phyloP scores from a whole-genome alignment of 2,797 vertebrate genomes.

The Leuciscus waleckii region DNA sequence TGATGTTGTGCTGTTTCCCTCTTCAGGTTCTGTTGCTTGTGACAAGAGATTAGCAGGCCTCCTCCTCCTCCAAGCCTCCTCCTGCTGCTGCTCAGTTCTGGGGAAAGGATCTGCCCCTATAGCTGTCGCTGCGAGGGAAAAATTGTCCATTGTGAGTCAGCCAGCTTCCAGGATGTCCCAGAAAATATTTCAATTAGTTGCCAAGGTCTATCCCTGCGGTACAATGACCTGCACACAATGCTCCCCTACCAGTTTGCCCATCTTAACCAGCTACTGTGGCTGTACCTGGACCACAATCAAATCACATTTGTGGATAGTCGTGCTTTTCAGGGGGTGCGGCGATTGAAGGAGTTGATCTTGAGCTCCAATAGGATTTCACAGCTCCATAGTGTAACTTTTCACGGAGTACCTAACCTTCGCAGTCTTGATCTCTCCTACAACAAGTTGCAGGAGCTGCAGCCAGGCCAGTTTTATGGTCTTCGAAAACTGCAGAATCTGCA shows the following conservation, averaged over 20 bases:
- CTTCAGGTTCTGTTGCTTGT: slow-evolving; percentile 74
- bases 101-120: slow-evolving; percentile 93
- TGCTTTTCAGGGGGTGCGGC: slow-evolving; percentile 93
- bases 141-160: slow-evolving; percentile 97
- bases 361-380: slow-evolving; percentile 96
- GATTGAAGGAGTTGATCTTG: slow-evolving; percentile 96
- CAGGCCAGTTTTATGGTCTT: slow-evolving; percentile 94
- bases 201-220: slow-evolving; percentile 94
- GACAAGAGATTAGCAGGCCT: slow-evolving; percentile 75
- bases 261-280: slow-evolving; percentile 97
- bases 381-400: slow-evolving; percentile 96
- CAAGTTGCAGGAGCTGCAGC: slow-evolving; percentile 91
- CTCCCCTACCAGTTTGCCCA: slow-evolving; percentile 96
- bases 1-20: slow-evolving; percentile 48
- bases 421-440: slow-evolving; percentile 98
- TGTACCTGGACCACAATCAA: slow-evolving; percentile 98
- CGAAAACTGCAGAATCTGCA: slow-evolving; percentile 95
- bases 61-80: slow-evolving; percentile 73
- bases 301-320: slow-evolving; percentile 92
- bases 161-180: slow-evolving; percentile 91
- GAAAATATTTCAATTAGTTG: slow-evolving; percentile 95
- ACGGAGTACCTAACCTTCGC: slow-evolving; percentile 95
- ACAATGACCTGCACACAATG: slow-evolving; percentile 95
- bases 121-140: slow-evolving; percentile 97
- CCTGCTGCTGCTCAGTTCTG: slow-evolving; percentile 81